Evolutionary conservation across 2,888 invertebrate genomes (phyloP), one percentile per base, ranked within the genome.

Genomic region (Digitonthophagus gazella): DNA sequence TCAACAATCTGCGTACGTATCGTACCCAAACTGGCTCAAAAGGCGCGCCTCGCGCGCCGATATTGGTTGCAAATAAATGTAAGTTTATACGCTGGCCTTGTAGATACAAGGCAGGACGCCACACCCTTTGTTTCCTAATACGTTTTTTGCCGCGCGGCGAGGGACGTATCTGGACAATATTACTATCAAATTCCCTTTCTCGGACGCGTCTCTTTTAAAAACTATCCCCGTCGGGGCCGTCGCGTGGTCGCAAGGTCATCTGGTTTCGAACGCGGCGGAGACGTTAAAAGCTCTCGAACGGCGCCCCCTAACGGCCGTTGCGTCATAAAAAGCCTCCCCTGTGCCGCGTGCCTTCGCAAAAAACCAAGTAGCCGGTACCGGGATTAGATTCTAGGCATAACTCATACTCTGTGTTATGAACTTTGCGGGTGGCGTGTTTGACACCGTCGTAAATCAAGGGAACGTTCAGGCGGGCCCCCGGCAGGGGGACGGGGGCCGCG

Each of bases 361-460:
- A 61, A 61, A 18, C 20, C 18, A 19, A 20, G 68, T 71, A 74
- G 72, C 72, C 64, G 67, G 70, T 64, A 70, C 69, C 69, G 72
- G 72, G 72, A 73, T 73, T 71, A 65, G 70, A 74, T 68, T 71
- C 69, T 69, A 69, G 67, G 67, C 64, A 74, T 76, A 76, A 76
- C 72, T 76, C 75, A 75, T 70, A 67, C 68, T 73, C 70, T 74
- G 74, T 74, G 74, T 74, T 72, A 67, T 65, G 70, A 71, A 69
- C 71, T 72, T 76, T 71, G 75, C 75, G 75, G 75, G 75, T 74
- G 76, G 74, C 74, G 71, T 71, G 69, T 72, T 73, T 68, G 73
- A 74, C 72, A 73, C 68, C 64, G 64, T 68, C 57, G 72, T 72
- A 75, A 75, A 76, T 75, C 73, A 74, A 71, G 14, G 18, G 19